Evolutionary conservation across 1,140 invertebrate species (phyloP), one percentile per base, ranked within the genome.

Genomic region (Contarinia nasturtii): DNA sequence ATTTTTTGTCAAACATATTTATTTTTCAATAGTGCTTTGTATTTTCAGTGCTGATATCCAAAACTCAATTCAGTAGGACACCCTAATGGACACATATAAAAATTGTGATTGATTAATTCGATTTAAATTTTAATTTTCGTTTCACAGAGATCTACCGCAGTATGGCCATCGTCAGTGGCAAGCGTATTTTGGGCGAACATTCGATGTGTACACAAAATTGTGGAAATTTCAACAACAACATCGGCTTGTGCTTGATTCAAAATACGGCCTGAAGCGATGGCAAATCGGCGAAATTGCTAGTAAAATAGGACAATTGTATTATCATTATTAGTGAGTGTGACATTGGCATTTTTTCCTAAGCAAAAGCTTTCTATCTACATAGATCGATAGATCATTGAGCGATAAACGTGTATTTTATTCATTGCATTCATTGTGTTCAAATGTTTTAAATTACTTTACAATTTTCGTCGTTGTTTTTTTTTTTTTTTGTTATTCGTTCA

Each of bases 221-320:
- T 98, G 93, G 93, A 96, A 95, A 66, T 98, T 92, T 67, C 93
- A 98, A 66, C 92, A 96, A 64, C 88, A 95, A 66, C 89, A 97
- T 69, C 78, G 92, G 66, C 80, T 75, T 65, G 75, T 93, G 52
- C 69, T 97, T 47, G 92, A 96, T 66, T 78, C 76, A 51, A 94
- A 94, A 67, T 97, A 96, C 68, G 88, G 88, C 17, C 67, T 98
- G 51, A 97, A 97, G 58, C 68, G 93, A 53, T 98, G 92, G 92
- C 93, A 98, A 70, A 97, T 98, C 56, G 93, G 93, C 44, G 93
- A 98, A 70, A 94, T 98, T 51, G 93, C 93, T 12, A 95, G 90
- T 11, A 97, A 97, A 73, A 98, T 97, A 64, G 93, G 92, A 51
- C 93, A 98, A 68, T 78, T 98, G 17, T 97, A 97, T 68, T 98